phyloP scores from a whole-genome alignment of 2,888 invertebrate species.

The Cephalotes varians region DNA sequence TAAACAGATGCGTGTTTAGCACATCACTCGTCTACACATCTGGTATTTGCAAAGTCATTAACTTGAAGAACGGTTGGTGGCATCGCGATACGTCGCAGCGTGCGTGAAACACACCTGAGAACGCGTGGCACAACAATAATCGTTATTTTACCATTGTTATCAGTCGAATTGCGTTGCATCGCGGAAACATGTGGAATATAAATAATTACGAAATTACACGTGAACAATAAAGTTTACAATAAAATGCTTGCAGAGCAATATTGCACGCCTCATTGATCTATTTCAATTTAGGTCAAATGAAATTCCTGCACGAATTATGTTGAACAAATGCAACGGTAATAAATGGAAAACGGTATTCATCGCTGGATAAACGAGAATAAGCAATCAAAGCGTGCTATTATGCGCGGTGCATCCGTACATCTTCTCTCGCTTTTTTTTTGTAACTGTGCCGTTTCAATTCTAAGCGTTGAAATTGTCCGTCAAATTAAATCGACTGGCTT shows the following conservation, averaged over 20 bases:
- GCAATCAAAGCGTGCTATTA: constrained; percentile 37
- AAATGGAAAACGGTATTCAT: constrained; percentile 39
- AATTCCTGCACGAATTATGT: constrained; percentile 32
- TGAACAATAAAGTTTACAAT: constrained; percentile 28
- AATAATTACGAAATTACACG: constrained; percentile 27
- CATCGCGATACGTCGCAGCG: not conserved
- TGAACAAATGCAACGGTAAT: constrained; percentile 30
- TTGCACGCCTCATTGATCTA: constrained; percentile 22
- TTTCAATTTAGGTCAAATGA: constrained; percentile 39
- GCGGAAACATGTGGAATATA: not conserved
- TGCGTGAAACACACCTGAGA: constrained; percentile 5
- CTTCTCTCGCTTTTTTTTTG: not conserved
- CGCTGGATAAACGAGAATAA: constrained; percentile 26
- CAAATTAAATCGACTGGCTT: not conserved
- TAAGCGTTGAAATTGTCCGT: constrained; percentile 14
- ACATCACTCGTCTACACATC: constrained; percentile 41
- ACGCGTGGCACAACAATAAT: constrained; percentile 6
- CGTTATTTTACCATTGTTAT: not conserved
- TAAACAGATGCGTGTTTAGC: constrained; percentile 51
- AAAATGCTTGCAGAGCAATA: constrained; percentile 16
- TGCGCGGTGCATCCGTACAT: not conserved
- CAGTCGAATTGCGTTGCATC: not conserved
- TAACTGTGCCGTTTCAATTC: not conserved
- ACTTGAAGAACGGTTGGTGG: constrained; percentile 5
- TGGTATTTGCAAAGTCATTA: constrained; percentile 45